Base-by-base conservation (phyloP, 2,113 vertebrate genomes). In the Tachycineta bicolor region DNA sequence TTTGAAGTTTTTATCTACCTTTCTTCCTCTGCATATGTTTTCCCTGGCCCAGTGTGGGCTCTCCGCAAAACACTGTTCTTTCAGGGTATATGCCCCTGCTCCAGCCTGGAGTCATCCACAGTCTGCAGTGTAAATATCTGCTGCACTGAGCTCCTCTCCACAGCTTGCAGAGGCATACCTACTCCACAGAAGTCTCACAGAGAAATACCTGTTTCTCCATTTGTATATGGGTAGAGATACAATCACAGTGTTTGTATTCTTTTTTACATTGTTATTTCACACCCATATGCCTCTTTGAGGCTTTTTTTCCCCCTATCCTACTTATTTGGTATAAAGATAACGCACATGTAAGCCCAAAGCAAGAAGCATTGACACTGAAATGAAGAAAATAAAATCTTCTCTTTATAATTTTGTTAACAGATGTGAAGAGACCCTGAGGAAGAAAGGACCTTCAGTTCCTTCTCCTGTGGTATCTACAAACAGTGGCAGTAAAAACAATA, bases 41-140 rank as follows among this genome's bases (percentile, higher is more conserved):
- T 9, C 9, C 10, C 10, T 83, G 20, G 29, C 59, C 21, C 8
- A 33, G 6, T 0, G 0, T 31, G 33, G 19, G 11, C 3, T 62
- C 12, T 58, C 26, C 21, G 49, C 11, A 56, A 8, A 10, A 2
- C 39, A 22, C 3, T 12, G 3, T 11, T 64, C 9, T 41, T 76
- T 52, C 14, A 46, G 34, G 3, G 3, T 29, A 7, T 10, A 34
- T 49, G 11, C 9, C 13, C 21, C 28, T 65, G 31, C 11, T 44
- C 13, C 25, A 70, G 7, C 3, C 24, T 75, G 29, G 13, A 12
- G 15, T 28, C 5, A 25, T 37, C 52, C 56, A 46, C 11, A 41
- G 16, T 5, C 37, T 78, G 23, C 15, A 17, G 31, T 41, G 44
- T 25, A 39, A 79, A 20, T 55, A 34, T 33, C 7, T 70, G 21